phyloP scores from a whole-genome alignment of 1,140 invertebrate species.

The Mylabris phalerata region DNA sequence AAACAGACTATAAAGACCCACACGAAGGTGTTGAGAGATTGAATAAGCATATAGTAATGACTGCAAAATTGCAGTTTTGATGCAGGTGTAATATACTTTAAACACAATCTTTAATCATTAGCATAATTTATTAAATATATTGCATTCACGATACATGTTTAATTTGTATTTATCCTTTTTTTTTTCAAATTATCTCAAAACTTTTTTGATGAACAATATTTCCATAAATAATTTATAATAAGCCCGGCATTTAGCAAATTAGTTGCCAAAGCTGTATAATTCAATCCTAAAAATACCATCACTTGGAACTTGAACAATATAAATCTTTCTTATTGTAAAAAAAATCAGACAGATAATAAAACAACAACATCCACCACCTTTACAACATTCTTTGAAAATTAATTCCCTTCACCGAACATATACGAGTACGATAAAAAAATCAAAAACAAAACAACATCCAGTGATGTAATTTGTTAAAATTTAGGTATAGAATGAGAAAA shows the following conservation, averaged over 20 bases:
- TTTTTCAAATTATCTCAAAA: no score
- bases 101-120: conserved; percentile 30
- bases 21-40: no score
- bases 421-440: no score
- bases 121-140: conserved; percentile 35
- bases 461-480: conserved; percentile 4
- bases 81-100: conserved; percentile 14
- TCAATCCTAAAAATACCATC: conserved; percentile 38
- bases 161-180: no score
- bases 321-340: neutral
- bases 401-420: neutral
- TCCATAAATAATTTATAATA: conserved; percentile 21
- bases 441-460: neutral
- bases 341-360: neutral
- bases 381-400: conserved; percentile 3
- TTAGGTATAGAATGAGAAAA: neutral
- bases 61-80: no score
- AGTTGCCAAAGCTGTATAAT: conserved; percentile 32
- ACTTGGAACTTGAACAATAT: conserved; percentile 39
- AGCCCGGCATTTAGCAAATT: conserved; percentile 30
- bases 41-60: no score
- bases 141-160: conserved; percentile 29
- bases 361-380: conserved; percentile 7
- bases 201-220: conserved; percentile 20
- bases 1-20: no score